Evolutionary conservation across 1,140 invertebrate genomes (phyloP).

Genomic region (Condylostylus longicornis): DNA sequence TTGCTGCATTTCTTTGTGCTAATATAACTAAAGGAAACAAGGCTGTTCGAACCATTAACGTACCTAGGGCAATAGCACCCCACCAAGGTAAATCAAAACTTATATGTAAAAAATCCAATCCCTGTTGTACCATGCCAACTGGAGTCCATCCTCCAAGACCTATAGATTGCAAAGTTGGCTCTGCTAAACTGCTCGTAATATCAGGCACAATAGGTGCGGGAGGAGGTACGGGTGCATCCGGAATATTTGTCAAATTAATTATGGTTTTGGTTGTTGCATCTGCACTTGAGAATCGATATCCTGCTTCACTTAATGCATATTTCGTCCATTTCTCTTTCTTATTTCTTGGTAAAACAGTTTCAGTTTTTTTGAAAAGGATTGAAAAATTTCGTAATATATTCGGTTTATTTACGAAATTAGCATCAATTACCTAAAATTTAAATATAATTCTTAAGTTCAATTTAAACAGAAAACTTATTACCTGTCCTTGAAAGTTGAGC

Average conservation of each 20-base stretch:
- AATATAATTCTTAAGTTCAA: too few species aligned
- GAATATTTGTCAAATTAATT: slow-evolving; percentile 34
- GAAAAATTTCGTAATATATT: too few species aligned
- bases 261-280: slow-evolving; percentile 15
- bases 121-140: slow-evolving; percentile 60
- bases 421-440: too few species aligned
- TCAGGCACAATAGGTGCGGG: slow-evolving; percentile 23
- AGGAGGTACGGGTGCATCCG: slow-evolving; percentile 37
- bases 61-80: slow-evolving; percentile 66
- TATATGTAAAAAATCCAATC: slow-evolving; percentile 69
- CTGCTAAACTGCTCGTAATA: slow-evolving; percentile 35
- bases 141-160: slow-evolving; percentile 68
- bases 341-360: too few species aligned
- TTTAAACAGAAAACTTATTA: too few species aligned
- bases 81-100: slow-evolving; percentile 74
- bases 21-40: slow-evolving; percentile 74
- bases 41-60: slow-evolving; percentile 49
- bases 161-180: slow-evolving; percentile 60
- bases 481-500: too few species aligned
- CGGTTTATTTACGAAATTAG: too few species aligned
- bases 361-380: too few species aligned
- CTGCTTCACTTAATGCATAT: too few species aligned
- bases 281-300: slow-evolving; percentile 1
- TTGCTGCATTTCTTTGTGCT: slow-evolving; percentile 58
- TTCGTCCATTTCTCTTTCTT: too few species aligned